phyloP scores from a whole-genome alignment of 2,113 vertebrate genomes.

The Glaucidium brasilianum region DNA sequence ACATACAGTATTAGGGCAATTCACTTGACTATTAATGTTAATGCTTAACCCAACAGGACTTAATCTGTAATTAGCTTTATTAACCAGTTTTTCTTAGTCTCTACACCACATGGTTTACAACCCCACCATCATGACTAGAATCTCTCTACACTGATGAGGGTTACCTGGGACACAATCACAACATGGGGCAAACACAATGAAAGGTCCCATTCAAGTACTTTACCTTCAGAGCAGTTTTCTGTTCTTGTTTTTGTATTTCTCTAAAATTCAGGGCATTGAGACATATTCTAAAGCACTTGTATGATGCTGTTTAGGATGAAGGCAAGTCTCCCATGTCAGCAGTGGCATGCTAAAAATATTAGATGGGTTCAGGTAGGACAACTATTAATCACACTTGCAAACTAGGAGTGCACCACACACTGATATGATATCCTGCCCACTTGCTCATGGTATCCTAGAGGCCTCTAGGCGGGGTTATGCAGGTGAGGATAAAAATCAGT shows the following conservation, averaged over 20 bases:
- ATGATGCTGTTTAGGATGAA: background rate
- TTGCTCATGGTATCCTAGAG: background rate
- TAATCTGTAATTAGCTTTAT: background rate
- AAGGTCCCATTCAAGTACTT: background rate
- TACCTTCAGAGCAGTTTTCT: background rate
- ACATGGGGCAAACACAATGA: background rate
- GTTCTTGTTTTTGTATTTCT: background rate
- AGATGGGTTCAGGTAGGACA: background rate
- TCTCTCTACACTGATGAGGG: background rate
- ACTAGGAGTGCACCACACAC: rapidly evolving
- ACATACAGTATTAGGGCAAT: background rate
- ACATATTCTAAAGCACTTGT: background rate
- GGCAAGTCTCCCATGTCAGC: background rate
- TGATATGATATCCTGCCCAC: background rate
- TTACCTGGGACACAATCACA: background rate
- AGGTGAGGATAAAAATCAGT: background rate
- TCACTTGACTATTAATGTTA: background rate
- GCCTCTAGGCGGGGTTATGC: background rate
- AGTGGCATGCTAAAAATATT: background rate
- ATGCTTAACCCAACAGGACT: background rate
- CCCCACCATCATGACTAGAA: background rate
- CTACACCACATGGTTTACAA: background rate
- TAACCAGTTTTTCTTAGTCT: background rate
- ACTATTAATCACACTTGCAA: background rate
- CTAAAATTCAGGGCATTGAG: background rate